phyloP scores from a whole-genome alignment of 2,888 invertebrate genomes.

The Synergus gifuensis region DNA sequence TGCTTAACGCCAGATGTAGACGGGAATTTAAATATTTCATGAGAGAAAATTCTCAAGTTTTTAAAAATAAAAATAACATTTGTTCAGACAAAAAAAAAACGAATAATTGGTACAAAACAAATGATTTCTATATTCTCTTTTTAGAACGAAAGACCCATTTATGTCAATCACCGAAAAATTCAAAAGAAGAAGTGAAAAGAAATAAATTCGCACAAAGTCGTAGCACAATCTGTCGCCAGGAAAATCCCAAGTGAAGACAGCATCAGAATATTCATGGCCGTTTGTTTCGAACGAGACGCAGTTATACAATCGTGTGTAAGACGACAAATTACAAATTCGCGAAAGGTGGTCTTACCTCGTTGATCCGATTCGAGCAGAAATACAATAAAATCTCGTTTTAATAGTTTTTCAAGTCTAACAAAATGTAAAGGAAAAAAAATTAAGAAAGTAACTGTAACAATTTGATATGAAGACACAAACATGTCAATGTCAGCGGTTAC shows the following conservation, averaged over 20 bases:
- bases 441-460: neutral
- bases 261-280: neutral
- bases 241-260: neutral
- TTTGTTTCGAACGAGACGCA: neutral
- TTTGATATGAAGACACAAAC: neutral
- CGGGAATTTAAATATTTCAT: neutral
- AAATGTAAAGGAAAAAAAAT: too few relatives aligned
- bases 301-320: neutral
- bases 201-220: neutral
- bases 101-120: neutral
- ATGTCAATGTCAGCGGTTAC: neutral
- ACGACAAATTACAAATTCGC: neutral
- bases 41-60: neutral
- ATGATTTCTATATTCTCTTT: neutral
- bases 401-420: neutral
- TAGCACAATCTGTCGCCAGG: neutral
- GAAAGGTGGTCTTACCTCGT: constrained; percentile 2
- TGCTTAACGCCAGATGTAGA: neutral
- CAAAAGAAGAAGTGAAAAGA: neutral
- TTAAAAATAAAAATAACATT: neutral
- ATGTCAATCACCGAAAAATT: neutral
- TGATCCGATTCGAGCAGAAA: neutral
- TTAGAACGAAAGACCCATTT: too few relatives aligned
- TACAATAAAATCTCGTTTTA: neutral
- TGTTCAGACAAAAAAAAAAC: neutral